phyloP scores from a whole-genome alignment of 2,113 vertebrate species.

The Protobothrops flavoviridis region DNA sequence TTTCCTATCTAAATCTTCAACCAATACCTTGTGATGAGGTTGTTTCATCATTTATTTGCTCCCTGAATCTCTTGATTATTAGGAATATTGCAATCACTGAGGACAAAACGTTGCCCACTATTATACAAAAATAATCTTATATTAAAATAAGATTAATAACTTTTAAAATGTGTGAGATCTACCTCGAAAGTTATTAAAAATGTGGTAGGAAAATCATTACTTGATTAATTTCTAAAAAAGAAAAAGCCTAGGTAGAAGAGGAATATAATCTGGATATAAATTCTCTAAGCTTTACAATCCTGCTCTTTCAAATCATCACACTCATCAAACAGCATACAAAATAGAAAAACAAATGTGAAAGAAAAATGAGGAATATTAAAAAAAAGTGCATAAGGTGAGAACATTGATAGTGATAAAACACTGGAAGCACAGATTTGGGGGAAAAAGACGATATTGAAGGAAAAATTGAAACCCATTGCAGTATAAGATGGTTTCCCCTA shows the following conservation, averaged over 20 bases:
- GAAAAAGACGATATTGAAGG: not conserved
- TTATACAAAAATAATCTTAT: not conserved
- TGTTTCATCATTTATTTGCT: not conserved
- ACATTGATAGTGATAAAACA: not conserved
- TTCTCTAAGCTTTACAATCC: not conserved
- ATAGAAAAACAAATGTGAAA: not conserved
- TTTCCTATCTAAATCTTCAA: not conserved
- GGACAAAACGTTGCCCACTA: not conserved
- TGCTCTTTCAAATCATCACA: not conserved
- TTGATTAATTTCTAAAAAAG: not conserved
- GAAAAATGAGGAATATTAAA: not conserved
- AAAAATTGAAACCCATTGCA: not conserved
- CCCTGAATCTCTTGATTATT: not conserved
- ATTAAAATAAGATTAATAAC: not conserved
- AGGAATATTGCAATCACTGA: not conserved
- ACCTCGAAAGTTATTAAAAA: not conserved
- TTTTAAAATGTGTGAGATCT: not conserved
- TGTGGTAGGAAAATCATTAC: not conserved
- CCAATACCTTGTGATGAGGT: not conserved
- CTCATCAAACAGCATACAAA: not conserved
- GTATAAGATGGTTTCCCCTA: not conserved
- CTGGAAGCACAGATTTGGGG: not conserved
- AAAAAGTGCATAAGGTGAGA: not conserved
- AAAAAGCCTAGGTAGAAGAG: not conserved
- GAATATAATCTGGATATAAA: not conserved